phyloP scores from a whole-genome alignment of 2,888 invertebrate genomes.

The Aethes cnicana region DNA sequence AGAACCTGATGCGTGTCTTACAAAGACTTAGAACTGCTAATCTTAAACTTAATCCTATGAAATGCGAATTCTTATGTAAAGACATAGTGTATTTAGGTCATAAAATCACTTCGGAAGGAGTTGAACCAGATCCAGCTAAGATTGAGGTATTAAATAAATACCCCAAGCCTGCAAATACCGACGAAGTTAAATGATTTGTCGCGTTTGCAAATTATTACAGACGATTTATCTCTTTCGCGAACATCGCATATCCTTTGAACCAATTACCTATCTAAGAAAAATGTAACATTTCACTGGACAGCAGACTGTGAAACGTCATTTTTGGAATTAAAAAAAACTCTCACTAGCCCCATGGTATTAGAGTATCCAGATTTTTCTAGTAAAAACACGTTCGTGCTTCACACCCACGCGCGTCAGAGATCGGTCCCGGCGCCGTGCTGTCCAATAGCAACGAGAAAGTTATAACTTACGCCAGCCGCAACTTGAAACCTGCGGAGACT shows the following conservation, averaged over 20 bases:
- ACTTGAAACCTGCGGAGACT: no score
- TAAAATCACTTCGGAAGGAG: no score
- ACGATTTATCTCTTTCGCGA: background rate
- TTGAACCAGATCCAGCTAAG: constrained; percentile 21
- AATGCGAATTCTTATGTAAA: constrained; percentile 19
- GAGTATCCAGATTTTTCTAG: constrained; percentile 24
- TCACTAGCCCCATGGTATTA: constrained; percentile 2
- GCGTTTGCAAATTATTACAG: background rate
- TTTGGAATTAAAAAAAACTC: background rate
- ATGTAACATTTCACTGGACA: no score
- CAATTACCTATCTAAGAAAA: no score
- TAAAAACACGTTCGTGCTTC: constrained; percentile 25
- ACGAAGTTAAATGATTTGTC: background rate
- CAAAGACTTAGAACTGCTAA: constrained; percentile 15
- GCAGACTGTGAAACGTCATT: background rate
- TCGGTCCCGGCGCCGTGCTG: no score
- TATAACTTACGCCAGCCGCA: no score
- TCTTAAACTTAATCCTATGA: constrained; percentile 20
- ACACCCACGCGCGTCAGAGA: no score
- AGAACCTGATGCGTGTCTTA: constrained; percentile 8
- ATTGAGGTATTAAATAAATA: constrained; percentile 2
- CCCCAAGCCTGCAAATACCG: background rate
- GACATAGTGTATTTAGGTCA: no score
- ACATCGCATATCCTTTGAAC: background rate
- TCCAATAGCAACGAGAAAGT: no score